Conservation (phyloP, 2,888 invertebrate species). For the Lasioglossum oenotherae region DNA sequence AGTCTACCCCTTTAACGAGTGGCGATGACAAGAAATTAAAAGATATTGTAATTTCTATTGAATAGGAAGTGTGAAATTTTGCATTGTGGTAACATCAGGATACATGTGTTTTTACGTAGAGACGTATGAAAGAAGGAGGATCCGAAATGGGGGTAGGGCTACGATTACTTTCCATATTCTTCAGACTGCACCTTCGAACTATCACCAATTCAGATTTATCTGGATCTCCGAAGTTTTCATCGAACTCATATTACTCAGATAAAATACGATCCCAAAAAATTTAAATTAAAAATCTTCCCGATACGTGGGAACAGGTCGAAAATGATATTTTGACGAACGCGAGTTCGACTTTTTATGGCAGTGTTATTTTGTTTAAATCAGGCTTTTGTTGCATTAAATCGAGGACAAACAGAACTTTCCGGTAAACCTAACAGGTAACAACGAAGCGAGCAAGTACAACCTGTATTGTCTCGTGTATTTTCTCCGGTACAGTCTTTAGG, state of each 20-base stretch:
- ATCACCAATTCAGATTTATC: conserved; percentile 11
- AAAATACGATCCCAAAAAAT: not conserved
- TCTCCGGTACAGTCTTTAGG: conserved; percentile 96
- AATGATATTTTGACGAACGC: not conserved
- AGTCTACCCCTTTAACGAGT: not conserved
- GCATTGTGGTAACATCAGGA: not conserved
- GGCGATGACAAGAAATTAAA: not conserved
- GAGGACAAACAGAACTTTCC: not conserved
- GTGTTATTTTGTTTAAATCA: not conserved
- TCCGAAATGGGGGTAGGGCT: not conserved
- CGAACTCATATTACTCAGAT: not conserved
- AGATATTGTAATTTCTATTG: not conserved
- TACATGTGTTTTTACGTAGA: not conserved
- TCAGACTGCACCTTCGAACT: conserved; percentile 19
- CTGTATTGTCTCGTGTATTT: conserved; percentile 86
- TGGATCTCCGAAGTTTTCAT: not conserved
- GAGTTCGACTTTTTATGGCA: not conserved
- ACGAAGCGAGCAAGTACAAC: conserved; percentile 72
- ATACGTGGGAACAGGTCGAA: not conserved
- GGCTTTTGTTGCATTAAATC: not conserved
- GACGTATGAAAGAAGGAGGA: not conserved
- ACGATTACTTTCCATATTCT: not conserved
- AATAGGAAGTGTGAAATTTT: not conserved
- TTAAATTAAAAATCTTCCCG: not conserved
- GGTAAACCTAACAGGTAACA: conserved; percentile 19